A percentile compares a stretch with the other conserved stretches of the same genome.
Evolutionary conservation across 2,113 vertebrate genomes (phyloP).

Genomic region (Lepus timidus): DNA sequence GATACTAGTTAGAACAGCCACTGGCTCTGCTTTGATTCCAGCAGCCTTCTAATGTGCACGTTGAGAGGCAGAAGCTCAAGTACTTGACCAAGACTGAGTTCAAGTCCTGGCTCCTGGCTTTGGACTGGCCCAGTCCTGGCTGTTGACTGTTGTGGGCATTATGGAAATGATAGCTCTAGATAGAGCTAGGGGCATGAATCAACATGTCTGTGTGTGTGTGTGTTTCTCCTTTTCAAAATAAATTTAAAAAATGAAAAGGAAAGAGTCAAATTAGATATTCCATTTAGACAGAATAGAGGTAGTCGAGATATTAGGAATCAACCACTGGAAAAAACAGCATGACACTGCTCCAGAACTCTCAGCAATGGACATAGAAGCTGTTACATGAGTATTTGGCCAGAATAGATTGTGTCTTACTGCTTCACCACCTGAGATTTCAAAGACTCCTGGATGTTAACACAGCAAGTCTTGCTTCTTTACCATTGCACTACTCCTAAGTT

Average conservation of each 20-base stretch:
- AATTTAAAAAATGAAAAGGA: background rate
- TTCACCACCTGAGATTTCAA: background rate
- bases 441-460: background rate
- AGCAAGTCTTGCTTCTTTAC: background rate
- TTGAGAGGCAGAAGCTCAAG: too few relatives aligned
- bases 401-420: background rate
- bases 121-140: too few relatives aligned
- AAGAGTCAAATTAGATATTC: constrained; percentile 21
- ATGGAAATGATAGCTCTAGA: too few relatives aligned
- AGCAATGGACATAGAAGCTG: background rate
- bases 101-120: too few relatives aligned
- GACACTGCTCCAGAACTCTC: background rate
- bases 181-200: too few relatives aligned
- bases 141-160: too few relatives aligned
- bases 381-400: background rate
- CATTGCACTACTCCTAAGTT: background rate
- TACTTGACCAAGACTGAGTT: too few relatives aligned
- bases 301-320: constrained; percentile 9
- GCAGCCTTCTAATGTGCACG: too few relatives aligned
- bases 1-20: too few relatives aligned
- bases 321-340: background rate
- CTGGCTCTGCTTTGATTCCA: too few relatives aligned
- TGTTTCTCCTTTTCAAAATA: too few relatives aligned
- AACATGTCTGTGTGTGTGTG: too few relatives aligned
- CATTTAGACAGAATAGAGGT: background rate